These are phyloP conservation scores for Drosophila bocki DNA, from an alignment of 1,140 invertebrate genomes.

Conservation along the genomic window DNA sequence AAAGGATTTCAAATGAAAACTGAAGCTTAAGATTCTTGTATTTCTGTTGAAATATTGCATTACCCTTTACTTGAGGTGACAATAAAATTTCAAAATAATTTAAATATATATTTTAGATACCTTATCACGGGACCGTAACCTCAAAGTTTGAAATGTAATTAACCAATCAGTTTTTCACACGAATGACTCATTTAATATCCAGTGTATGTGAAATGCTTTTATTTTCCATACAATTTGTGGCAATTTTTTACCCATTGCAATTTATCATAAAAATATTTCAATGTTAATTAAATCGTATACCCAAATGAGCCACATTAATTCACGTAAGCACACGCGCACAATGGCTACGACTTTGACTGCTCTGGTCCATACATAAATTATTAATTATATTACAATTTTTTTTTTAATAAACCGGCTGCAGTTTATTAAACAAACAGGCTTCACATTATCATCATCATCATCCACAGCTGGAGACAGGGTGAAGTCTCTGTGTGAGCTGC, in stretches of 20 bases:
- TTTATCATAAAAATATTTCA: slow-evolving; percentile 60
- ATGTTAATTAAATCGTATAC: slow-evolving; percentile 77
- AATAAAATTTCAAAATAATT: neutral
- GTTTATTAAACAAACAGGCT: slow-evolving; percentile 70
- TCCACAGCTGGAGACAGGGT: neutral
- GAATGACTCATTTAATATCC: slow-evolving; percentile 5
- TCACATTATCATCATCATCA: slow-evolving; percentile 2
- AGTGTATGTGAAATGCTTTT: slow-evolving; percentile 24
- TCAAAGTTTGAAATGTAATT: slow-evolving; percentile 25
- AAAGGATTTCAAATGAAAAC: neutral
- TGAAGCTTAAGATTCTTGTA: neutral
- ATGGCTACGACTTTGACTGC: neutral
- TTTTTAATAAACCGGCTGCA: slow-evolving; percentile 68
- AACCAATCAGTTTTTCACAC: slow-evolving; percentile 33
- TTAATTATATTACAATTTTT: slow-evolving; percentile 68
- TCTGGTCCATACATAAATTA: slow-evolving; percentile 59
- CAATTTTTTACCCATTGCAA: slow-evolving; percentile 16
- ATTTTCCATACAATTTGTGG: slow-evolving; percentile 25
- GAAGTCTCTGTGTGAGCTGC: slow-evolving; percentile 9
- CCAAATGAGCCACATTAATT: slow-evolving; percentile 51
- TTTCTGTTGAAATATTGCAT: neutral
- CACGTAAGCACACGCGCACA: slow-evolving; percentile 14
- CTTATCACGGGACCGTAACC: neutral
- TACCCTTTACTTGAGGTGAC: neutral
- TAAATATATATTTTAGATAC: neutral